Conservation (phyloP, 2,797 vertebrate genomes). For the Ibycter americanus region DNA sequence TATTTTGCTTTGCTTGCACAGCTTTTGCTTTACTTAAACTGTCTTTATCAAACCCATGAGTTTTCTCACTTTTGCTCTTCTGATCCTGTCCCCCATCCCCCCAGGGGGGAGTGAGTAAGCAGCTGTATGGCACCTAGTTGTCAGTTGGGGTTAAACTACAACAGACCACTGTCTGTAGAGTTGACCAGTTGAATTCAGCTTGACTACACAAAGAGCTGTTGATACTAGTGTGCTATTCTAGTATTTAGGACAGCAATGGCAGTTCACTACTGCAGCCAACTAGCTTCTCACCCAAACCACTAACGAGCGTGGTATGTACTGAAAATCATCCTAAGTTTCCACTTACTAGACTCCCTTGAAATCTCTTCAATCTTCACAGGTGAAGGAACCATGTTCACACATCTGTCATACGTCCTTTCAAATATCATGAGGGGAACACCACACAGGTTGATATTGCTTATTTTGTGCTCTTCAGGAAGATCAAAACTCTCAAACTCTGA, state of each 20-base stretch:
- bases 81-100: too few species aligned
- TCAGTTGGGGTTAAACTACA: too few species aligned
- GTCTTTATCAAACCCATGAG: too few species aligned
- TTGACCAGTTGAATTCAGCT: not conserved
- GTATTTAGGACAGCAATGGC: not conserved
- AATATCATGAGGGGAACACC: slow-evolving; percentile 76
- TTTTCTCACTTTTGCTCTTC: too few species aligned
- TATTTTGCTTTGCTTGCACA: too few species aligned
- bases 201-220: not conserved
- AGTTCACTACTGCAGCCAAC: not conserved
- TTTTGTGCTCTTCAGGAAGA: slow-evolving; percentile 75
- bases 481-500: slow-evolving; percentile 79
- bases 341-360: slow-evolving; percentile 72
- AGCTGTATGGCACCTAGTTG: too few species aligned
- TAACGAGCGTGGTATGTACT: not conserved
- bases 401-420: slow-evolving; percentile 41
- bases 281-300: not conserved
- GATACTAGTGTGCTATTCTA: not conserved
- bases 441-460: slow-evolving; percentile 69
- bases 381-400: slow-evolving; percentile 46
- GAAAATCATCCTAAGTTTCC: not conserved
- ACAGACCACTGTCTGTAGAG: not conserved
- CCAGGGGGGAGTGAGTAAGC: too few species aligned
- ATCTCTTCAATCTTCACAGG: slow-evolving; percentile 53
- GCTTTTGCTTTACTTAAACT: too few species aligned